These are phyloP conservation scores for Tanypteryx hageni DNA, from an alignment of 2,888 invertebrate genomes.

Conservation along the genomic window DNA sequence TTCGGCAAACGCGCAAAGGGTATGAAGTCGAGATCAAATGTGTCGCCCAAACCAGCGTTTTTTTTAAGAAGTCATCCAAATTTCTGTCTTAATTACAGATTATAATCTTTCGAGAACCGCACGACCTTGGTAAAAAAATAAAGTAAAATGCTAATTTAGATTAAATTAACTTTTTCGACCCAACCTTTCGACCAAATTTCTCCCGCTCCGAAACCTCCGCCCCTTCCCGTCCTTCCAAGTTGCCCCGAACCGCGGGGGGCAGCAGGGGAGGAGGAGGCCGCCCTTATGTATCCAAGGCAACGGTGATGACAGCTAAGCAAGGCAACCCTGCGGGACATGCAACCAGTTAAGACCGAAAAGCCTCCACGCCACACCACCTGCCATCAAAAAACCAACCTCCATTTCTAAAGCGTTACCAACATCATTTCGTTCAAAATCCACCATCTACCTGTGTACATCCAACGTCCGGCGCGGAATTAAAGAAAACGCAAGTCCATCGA, in stretches of 20 bases:
- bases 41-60: background rate
- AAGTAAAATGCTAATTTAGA: slow-evolving; percentile 2
- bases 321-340: background rate
- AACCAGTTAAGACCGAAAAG: background rate
- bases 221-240: background rate
- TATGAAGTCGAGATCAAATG: background rate
- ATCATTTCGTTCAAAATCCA: background rate
- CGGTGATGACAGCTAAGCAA: slow-evolving; percentile 4
- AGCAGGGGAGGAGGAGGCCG: background rate
- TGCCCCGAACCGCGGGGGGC: background rate
- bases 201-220: background rate
- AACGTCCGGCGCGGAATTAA: background rate
- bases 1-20: no score
- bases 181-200: background rate
- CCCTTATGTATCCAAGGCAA: background rate
- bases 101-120: background rate
- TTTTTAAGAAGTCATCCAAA: background rate
- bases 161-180: background rate
- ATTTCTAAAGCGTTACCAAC: background rate
- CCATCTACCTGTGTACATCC: background rate
- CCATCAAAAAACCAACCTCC: background rate
- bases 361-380: background rate
- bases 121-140: background rate
- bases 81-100: slow-evolving; percentile 1
- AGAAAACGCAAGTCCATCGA: background rate